Conservation (phyloP, 1,140 invertebrate species). For the Stratiolaelaps scimitus region DNA sequence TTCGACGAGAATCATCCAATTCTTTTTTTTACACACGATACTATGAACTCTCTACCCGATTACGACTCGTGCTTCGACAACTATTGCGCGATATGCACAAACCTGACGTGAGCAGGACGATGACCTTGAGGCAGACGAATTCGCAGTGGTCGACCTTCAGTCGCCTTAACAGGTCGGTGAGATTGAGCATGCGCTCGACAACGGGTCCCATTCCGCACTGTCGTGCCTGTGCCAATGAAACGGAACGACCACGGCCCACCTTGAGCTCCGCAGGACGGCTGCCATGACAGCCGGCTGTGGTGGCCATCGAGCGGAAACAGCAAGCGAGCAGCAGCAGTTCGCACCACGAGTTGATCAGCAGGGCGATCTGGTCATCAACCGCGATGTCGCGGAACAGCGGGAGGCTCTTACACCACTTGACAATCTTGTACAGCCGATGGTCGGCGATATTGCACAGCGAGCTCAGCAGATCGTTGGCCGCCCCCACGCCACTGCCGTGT, state of each 20-base stretch:
- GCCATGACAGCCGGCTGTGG: conserved; percentile 35
- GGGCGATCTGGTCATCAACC: conserved; percentile 86
- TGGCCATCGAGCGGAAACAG: conserved; percentile 72
- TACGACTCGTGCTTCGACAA: neutral
- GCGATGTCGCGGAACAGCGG: conserved; percentile 91
- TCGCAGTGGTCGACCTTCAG: conserved; percentile 88
- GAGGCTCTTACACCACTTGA: conserved; percentile 94
- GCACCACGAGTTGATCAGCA: conserved; percentile 95
- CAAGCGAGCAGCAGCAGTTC: conserved; percentile 75
- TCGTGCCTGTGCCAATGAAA: conserved; percentile 58
- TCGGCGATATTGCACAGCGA: conserved; percentile 86
- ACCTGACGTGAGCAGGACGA: conserved; percentile 85
- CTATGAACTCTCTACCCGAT: neutral
- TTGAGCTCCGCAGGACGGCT: conserved; percentile 54
- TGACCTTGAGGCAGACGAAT: conserved; percentile 85
- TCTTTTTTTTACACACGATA: too few relatives aligned
- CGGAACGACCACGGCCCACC: conserved; percentile 47
- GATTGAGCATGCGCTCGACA: conserved; percentile 82
- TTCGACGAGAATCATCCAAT: neutral
- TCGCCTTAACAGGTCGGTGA: conserved; percentile 76
- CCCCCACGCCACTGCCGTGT: neutral
- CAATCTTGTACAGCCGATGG: conserved; percentile 88
- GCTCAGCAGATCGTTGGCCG: conserved; percentile 53
- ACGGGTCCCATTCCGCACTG: conserved; percentile 59
- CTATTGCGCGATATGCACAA: conserved; percentile 36